phyloP scores from a whole-genome alignment of 2,797 vertebrate species.

The Nyctalus aviator region DNA sequence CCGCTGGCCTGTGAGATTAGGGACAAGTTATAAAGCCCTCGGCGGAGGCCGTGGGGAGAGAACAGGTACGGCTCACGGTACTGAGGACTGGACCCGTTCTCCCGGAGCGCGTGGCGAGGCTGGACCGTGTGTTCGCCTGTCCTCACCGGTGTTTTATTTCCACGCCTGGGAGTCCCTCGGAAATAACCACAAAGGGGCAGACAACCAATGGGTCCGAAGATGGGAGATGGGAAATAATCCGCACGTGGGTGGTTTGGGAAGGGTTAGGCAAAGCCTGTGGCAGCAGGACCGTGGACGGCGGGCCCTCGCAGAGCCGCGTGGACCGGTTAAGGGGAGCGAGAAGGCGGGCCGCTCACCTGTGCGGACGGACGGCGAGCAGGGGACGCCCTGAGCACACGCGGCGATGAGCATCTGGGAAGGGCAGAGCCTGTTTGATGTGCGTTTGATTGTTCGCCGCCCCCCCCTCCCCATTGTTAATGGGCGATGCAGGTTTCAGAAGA shows the following conservation, averaged over 20 bases:
- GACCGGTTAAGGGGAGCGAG: not conserved
- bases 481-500: constrained; percentile 43
- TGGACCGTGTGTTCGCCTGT: not conserved
- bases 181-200: not conserved
- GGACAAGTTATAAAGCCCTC: not conserved
- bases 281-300: accelerated
- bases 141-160: not conserved
- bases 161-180: not conserved
- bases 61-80: not conserved
- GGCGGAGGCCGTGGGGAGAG: not conserved
- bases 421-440: not conserved
- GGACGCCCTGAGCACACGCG: accelerated
- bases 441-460: not conserved
- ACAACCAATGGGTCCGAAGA: not conserved
- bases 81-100: not conserved
- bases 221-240: not conserved
- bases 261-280: not conserved
- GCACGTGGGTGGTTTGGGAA: no score
- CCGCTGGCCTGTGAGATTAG: not conserved
- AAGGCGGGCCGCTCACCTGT: not conserved
- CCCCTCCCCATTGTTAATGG: not conserved
- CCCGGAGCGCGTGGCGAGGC: not conserved
- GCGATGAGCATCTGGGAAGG: not conserved
- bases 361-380: accelerated
- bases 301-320: accelerated